These are phyloP conservation scores for Ammospiza caudacuta DNA, from an alignment of 2,113 vertebrate genomes.

Conservation along the genomic window DNA sequence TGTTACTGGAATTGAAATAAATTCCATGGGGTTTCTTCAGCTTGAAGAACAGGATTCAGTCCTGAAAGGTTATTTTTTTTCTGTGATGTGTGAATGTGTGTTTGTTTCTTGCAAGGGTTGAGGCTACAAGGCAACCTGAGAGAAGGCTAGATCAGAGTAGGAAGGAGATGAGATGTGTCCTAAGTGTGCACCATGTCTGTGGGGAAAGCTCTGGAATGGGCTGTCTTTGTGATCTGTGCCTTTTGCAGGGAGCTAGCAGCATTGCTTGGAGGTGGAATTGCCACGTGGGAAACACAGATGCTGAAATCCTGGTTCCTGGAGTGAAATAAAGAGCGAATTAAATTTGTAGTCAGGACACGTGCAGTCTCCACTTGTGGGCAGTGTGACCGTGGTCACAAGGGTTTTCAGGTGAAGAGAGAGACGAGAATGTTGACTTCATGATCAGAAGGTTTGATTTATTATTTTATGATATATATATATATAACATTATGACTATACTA, in stretches of 20 bases:
- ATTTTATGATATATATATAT: too few species aligned
- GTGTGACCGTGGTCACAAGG: too few species aligned
- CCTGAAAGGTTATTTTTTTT: not conserved
- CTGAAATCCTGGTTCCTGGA: not conserved
- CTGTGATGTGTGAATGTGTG: rapidly evolving
- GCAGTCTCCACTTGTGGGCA: not conserved
- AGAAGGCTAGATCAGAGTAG: not conserved
- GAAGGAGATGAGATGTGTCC: not conserved
- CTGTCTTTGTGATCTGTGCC: not conserved
- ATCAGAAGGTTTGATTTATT: too few species aligned
- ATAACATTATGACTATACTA: too few species aligned
- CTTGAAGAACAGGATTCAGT: not conserved
- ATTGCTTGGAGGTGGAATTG: not conserved
- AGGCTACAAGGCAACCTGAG: not conserved
- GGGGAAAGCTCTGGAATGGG: not conserved
- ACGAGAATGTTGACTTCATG: too few species aligned
- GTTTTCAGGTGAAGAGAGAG: too few species aligned
- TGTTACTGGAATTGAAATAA: not conserved
- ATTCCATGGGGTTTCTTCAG: not conserved
- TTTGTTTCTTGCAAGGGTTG: not conserved
- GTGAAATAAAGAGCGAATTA: not conserved
- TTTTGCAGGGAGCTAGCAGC: not conserved
- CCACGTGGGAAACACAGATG: rapidly evolving
- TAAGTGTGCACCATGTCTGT: not conserved
- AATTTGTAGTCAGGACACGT: not conserved